Conservation (phyloP, 2,113 vertebrate genomes). For the Leptocoma aspasia region DNA sequence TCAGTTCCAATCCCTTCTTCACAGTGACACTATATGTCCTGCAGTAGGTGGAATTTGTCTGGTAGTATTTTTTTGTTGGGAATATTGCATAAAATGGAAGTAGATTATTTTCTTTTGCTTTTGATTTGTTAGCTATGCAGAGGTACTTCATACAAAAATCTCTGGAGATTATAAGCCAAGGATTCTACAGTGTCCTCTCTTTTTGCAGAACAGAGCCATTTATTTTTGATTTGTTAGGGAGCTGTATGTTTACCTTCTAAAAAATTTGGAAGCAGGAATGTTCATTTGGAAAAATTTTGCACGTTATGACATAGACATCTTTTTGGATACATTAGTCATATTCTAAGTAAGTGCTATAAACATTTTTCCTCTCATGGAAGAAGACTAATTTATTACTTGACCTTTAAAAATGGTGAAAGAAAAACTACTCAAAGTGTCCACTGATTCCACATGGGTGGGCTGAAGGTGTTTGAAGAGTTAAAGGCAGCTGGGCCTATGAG, state of each 20-base stretch:
- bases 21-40: not conserved
- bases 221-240: not conserved
- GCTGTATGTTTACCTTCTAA: not conserved
- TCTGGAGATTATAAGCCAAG: not conserved
- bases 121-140: not conserved
- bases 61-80: not conserved
- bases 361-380: accelerated
- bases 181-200: not conserved
- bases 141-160: not conserved
- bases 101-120: not conserved
- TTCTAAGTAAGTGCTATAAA: not conserved
- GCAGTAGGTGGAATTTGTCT: not conserved
- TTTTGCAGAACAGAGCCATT: not conserved
- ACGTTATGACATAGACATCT: not conserved
- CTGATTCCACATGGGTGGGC: not conserved
- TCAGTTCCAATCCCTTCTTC: not conserved
- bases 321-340: not conserved
- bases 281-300: not conserved
- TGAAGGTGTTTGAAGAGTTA: not conserved
- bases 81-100: not conserved
- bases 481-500: not conserved
- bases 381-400: not conserved
- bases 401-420: not conserved
- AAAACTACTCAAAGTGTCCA: not conserved
- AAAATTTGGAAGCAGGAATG: not conserved